Evolutionary conservation across 2,888 invertebrate genomes (phyloP), one percentile per base, ranked within the genome.

Genomic region (Dinocampus coccinellae): DNA sequence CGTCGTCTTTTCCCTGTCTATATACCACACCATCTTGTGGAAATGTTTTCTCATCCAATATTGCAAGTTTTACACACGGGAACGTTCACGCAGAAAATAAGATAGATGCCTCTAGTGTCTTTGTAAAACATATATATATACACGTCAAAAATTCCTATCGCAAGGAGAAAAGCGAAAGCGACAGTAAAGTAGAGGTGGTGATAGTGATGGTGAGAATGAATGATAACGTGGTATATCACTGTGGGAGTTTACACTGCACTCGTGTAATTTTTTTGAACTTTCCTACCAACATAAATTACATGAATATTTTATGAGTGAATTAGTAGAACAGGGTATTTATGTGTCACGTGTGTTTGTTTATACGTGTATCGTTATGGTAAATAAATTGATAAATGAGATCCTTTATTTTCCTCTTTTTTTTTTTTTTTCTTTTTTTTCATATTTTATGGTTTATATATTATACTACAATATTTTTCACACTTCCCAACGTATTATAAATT

Each of bases 261-360:
- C n/a, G 42, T 13, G 9, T 55, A 24, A n/a, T 16, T 20, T 4
- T 47, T 47, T 20, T n/a, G 0, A 47, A 47, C 47, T 20, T 47
- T 16, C 47, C 9, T 20, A 7, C 33, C 2, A 16, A 29, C 33
- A 33, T 33, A 58, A 58, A 16, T 58, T 33, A n/a, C 58, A 33
- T 58, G 58, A 61, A 61, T 61, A 39, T 61, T 61, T 61, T 16
- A 61, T 11, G 20, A 33, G 20, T 61, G 22, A 61, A 61, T 61
- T 61, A 61, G 36, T 61, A 11, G 13, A 61, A 61, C 2, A 16
- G 20, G 36, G 3, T 47, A 22, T 39, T 11, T 9, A 61, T 7
- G 26, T 10, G 1, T 0, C 13, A 3, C 3, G 4, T 47, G 7
- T 3, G 24, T 55, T 2, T 55, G 10, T 4, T 29, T 29, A 29